Evolutionary conservation across 2,888 invertebrate genomes (phyloP).

Genomic region (Ditula angustiorana): DNA sequence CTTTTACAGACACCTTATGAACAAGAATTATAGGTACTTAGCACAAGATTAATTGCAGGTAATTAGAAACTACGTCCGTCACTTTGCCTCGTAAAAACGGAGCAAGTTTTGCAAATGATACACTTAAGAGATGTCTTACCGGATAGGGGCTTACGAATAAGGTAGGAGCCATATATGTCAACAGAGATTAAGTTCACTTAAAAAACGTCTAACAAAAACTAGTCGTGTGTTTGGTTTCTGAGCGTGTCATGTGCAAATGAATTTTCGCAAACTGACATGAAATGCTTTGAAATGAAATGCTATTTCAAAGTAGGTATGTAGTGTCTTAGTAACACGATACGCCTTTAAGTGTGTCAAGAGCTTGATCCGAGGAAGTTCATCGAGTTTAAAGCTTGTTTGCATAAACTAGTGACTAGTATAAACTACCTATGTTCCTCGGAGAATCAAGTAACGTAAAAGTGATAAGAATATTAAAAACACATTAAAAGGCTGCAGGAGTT

Average conservation of each 20-base stretch:
- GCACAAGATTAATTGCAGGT: slow-evolving; percentile 14
- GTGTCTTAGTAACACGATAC: background rate
- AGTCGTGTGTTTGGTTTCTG: background rate
- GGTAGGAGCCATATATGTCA: slow-evolving; percentile 24
- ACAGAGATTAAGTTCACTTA: slow-evolving; percentile 26
- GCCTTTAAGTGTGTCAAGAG: background rate
- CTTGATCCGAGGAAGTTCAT: background rate
- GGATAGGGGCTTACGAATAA: slow-evolving; percentile 26
- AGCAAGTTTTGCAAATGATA: slow-evolving; percentile 12
- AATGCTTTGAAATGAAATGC: slow-evolving; percentile 11
- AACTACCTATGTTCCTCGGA: no score
- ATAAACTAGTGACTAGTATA: background rate
- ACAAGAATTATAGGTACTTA: slow-evolving; percentile 5
- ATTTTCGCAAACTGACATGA: slow-evolving; percentile 20
- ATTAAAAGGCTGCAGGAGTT: no score
- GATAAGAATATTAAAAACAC: background rate
- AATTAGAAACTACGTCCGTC: slow-evolving; percentile 23
- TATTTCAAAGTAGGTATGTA: background rate
- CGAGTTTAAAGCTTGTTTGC: background rate
- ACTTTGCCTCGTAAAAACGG: slow-evolving; percentile 4
- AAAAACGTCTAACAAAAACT: slow-evolving; percentile 29
- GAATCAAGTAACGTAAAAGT: no score
- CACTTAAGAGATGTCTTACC: slow-evolving; percentile 5
- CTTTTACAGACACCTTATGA: background rate
- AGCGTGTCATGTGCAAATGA: slow-evolving; percentile 17